Base-by-base conservation (phyloP, 2,888 invertebrate species). In the Leptothorax acervorum region DNA sequence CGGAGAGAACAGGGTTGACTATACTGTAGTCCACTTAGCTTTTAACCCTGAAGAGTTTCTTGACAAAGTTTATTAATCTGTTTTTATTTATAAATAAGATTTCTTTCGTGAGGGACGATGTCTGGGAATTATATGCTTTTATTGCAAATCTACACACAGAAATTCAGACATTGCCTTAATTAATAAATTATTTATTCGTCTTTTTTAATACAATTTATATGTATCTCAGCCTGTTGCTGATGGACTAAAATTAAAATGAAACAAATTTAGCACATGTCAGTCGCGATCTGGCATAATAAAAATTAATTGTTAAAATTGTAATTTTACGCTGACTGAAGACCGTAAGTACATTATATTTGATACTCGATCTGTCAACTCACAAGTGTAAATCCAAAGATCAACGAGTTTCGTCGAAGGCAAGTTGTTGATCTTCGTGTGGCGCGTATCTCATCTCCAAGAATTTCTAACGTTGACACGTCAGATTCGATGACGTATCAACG, bases 401-500 rank as follows among this genome's bases (percentile, higher is more conserved):
- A 71, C 39, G 28, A 81, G 71, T 23, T 60, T 57, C 65, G 18
- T 42, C 15, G n/a, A 66, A 66, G 42, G 18, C 57, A 23, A 60
- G 11, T 42, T 28, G 60, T 60, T 60, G 68, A 68, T 65, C 42
- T 53, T 55, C 35, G n/a, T 9, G 78, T 18, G 55, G 53, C 55
- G 31, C 28, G 48, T 45, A 45, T 48, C 45, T 23, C 9, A 12
- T 2, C n/a, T 68, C 68, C 0, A 35, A 70, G 79, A 60, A 60
- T 51, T 70, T 70, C 79, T 70, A 68, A 70, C 9, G n/a, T 51
- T 23, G 65, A 66, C 68, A 28, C 57, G 60, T 71, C 60, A 71
- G 71, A 35, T 60, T 51, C 79, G 48, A n/a, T 79, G 79, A 79
- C 79, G 79, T 70, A 60, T 60, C 70, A 15, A 15, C 60, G 45